Evolutionary conservation across 64 coral and sea anemone genomes (phyloP).

Genomic region (Pocillopora damicornis): DNA sequence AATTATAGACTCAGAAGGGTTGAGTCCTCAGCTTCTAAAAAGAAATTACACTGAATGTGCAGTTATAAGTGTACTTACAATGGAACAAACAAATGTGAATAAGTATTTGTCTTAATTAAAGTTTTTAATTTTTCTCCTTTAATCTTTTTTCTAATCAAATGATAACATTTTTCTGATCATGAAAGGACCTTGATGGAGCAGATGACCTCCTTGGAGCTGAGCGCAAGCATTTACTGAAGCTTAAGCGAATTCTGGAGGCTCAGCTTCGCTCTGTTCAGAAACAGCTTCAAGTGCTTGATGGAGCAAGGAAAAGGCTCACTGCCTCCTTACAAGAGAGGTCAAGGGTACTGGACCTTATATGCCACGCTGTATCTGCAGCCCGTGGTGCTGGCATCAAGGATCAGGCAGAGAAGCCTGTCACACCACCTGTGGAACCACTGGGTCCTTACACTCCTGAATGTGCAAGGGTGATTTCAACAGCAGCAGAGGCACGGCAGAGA

Average conservation of each 20-base stretch:
- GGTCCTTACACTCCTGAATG: conserved; percentile 98
- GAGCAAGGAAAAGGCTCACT: conserved; percentile 72
- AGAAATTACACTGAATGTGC: too few relatives aligned
- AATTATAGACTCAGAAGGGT: too few relatives aligned
- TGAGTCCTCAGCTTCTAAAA: too few relatives aligned
- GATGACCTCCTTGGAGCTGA: conserved; percentile 89
- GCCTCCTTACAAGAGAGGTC: conserved; percentile 82
- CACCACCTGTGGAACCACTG: conserved; percentile 81
- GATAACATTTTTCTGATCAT: not conserved
- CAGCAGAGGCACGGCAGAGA: conserved; percentile 72
- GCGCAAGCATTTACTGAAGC: conserved; percentile 69
- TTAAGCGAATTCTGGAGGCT: conserved; percentile 86
- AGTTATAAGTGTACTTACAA: too few relatives aligned
- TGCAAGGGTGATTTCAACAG: conserved; percentile 79
- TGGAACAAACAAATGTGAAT: too few relatives aligned
- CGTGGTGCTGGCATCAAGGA: conserved; percentile 86
- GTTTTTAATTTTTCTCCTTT: not conserved
- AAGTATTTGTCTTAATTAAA: not conserved
- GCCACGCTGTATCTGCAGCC: conserved; percentile 88
- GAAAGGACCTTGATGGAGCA: conserved; percentile 86
- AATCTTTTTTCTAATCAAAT: not conserved
- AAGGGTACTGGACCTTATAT: conserved; percentile 82
- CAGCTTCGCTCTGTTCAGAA: conserved; percentile 93
- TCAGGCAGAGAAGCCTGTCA: conserved; percentile 80
- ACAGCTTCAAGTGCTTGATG: conserved; percentile 94